Evolutionary conservation across 2,797 vertebrate species (phyloP), one percentile per base, ranked within the genome.

Genomic region (Mycteria americana): DNA sequence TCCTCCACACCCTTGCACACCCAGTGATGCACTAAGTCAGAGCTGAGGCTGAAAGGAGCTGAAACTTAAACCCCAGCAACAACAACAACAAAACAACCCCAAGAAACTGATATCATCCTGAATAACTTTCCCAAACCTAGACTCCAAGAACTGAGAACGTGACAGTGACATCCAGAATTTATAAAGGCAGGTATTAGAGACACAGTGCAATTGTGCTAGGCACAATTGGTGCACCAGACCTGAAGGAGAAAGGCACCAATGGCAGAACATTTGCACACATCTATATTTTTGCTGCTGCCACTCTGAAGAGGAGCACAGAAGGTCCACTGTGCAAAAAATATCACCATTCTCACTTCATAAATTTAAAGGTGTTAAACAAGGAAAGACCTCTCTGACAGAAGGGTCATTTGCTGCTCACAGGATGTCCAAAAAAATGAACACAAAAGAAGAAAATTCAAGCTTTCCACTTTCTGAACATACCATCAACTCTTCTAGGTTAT

Each of bases 401-500:
- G 87, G 63, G 83, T 96, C 81, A 92, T 89, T 95, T 96, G 37
- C 76, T 94, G 93, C 90, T 93, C 91, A 93, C 18, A 74, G 74
- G 78, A 81, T 90, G 76, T 93, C 82, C 60, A 53, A 64, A 60
- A 39, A 73, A 33, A 18, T 2, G n/a, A 80, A 11, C 3, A 11
- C n/a, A 28, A n/a, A 11, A 50, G 19, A 30, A 33, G 2, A 21
- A 94, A 95, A 96, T 75, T 88, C 75, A 93, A 88, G 78, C 60
- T 73, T 83, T 53, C 57, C 69, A 19, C 6, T 68, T 95, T 65
- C 89, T 93, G 87, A 86, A 89, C 68, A 87, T 62, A 64, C n/a
- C 33, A 57, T 96, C 82, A 85, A 51, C 41, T 78, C 92, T 94
- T 94, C 35, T 91, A 41, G 3, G 6, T 93, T 93, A 92, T 63